Conservation (phyloP, 2,113 vertebrate genomes). For the Marmota monax region DNA sequence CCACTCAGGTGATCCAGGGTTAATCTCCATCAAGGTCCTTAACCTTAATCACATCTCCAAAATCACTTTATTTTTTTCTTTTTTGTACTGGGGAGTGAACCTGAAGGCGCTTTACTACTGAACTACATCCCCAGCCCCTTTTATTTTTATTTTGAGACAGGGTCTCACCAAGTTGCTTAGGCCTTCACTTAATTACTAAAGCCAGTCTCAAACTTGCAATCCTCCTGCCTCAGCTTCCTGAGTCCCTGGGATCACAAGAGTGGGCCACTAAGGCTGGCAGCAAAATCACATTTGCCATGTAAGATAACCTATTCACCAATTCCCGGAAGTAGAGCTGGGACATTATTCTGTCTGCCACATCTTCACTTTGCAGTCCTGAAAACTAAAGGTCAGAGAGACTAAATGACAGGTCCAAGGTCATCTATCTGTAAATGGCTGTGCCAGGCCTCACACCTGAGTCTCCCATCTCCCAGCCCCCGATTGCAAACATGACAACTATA, state of each 20-base stretch:
- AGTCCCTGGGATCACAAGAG: no score
- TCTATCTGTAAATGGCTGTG: accelerated
- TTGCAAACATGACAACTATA: not conserved
- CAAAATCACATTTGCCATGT: not conserved
- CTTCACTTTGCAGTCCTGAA: not conserved
- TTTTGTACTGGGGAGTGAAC: no score
- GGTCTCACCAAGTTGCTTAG: no score
- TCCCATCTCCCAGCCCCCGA: not conserved
- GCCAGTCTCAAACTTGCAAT: no score
- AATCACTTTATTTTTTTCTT: not conserved
- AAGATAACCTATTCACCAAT: not conserved
- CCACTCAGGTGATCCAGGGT: no score
- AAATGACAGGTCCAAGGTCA: not conserved
- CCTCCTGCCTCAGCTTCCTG: no score
- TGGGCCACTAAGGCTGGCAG: no score
- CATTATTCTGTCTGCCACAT: not conserved
- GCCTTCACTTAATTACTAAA: no score
- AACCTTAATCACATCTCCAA: not conserved
- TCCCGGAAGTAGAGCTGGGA: not conserved
- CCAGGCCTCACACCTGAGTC: not conserved
- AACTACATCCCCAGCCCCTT: no score
- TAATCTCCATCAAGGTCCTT: not conserved
- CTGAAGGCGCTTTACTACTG: no score
- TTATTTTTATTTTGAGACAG: no score
- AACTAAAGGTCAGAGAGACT: not conserved